phyloP scores from a whole-genome alignment of 2,113 vertebrate genomes.

The Hystrix cristata region DNA sequence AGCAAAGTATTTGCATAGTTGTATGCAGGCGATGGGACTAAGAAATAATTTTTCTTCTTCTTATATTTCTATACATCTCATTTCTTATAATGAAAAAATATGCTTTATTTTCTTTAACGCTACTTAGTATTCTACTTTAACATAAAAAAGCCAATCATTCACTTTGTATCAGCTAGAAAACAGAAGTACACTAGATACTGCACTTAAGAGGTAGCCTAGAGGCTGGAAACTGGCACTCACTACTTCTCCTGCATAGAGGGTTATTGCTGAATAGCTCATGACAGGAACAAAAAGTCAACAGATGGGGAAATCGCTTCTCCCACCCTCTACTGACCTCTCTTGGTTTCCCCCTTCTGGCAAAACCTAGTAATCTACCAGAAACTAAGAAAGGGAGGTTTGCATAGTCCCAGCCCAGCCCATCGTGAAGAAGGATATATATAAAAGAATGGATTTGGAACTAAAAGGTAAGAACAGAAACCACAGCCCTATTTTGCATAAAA shows the following conservation, averaged over 20 bases:
- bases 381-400: neutral
- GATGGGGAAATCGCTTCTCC: neutral
- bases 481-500: neutral
- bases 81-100: neutral
- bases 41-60: neutral
- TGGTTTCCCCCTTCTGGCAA: neutral
- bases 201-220: neutral
- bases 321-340: neutral
- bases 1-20: neutral
- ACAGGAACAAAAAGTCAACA: neutral
- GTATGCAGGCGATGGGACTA: neutral
- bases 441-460: neutral
- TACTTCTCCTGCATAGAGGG: neutral
- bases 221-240: neutral
- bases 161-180: neutral
- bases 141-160: neutral
- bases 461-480: neutral
- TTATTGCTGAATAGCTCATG: neutral
- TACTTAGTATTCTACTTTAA: neutral
- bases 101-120: slow-evolving; percentile 4
- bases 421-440: neutral
- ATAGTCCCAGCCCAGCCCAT: neutral
- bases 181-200: neutral
- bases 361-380: neutral
- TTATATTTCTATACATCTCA: neutral